These are phyloP conservation scores for Dermolepida albohirtum DNA, from an alignment of 2,888 invertebrate genomes.

Conservation along the genomic window DNA sequence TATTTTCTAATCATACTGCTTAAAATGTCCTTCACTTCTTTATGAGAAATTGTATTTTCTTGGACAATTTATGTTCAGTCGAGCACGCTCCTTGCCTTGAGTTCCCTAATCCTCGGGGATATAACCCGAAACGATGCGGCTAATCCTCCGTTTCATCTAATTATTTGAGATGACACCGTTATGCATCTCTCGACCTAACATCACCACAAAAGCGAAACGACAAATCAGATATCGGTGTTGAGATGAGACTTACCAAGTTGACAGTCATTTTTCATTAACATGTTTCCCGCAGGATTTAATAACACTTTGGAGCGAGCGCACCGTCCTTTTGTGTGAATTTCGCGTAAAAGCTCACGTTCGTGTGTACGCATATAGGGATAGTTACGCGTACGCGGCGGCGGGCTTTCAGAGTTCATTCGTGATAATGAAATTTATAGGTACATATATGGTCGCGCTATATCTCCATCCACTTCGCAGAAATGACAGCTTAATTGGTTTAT, in stretches of 20 bases:
- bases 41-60: conserved; percentile 6
- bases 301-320: background rate
- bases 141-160: conserved; percentile 9
- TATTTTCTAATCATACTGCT: too few relatives aligned
- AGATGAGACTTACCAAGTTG: conserved; percentile 3
- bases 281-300: conserved; percentile 16
- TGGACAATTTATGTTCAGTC: conserved; percentile 4
- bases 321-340: conserved; percentile 1
- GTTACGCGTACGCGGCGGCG: too few relatives aligned
- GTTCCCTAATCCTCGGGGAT: conserved; percentile 1
- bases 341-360: conserved; percentile 4
- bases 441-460: background rate
- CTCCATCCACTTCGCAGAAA: conserved; percentile 2
- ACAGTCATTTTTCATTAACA: conserved; percentile 20
- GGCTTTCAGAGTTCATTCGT: conserved; percentile 16
- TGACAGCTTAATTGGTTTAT: conserved; percentile 21
- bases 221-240: conserved; percentile 8
- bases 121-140: conserved; percentile 16
- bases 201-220: background rate
- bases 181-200: background rate
- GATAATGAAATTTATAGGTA: conserved; percentile 18
- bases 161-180: conserved; percentile 1
- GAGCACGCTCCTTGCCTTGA: background rate
- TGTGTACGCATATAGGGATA: conserved; percentile 3
- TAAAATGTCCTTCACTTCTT: conserved; percentile 5